Percentiles rank a stretch among this genome's conserved stretches.
Conservation (phyloP, 1,140 invertebrate genomes). For the Drosophila sechellia region DNA sequence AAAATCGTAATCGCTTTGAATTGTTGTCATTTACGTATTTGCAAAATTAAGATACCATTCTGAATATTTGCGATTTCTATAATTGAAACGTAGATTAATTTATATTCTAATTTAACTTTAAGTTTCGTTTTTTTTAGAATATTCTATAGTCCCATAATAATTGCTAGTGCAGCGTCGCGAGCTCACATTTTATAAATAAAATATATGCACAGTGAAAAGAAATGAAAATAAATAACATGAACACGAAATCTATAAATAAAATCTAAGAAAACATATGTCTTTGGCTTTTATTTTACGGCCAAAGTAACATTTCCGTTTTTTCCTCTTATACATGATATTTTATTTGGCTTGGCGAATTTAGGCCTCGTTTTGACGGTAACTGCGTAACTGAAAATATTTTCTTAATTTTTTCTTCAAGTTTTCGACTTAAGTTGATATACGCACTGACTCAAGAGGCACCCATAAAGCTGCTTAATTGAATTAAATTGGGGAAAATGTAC, state of each 20-base stretch:
- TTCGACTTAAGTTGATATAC: constrained; percentile 30
- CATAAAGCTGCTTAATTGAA: constrained; percentile 73
- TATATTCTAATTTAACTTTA: not conserved
- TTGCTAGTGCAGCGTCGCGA: constrained; percentile 22
- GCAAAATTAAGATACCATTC: constrained; percentile 5
- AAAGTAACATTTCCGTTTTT: constrained; percentile 70
- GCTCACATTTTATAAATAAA: constrained; percentile 57
- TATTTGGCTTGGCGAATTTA: constrained; percentile 19
- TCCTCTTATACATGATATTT: constrained; percentile 14
- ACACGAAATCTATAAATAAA: constrained; percentile 56
- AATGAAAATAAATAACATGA: constrained; percentile 39
- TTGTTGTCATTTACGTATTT: constrained; percentile 5
- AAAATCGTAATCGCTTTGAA: constrained; percentile 3
- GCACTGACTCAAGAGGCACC: constrained; percentile 34
- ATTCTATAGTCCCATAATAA: constrained; percentile 16
- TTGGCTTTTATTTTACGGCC: constrained; percentile 40
- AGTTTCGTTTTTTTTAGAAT: constrained; percentile 16
- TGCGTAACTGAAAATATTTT: constrained; percentile 21
- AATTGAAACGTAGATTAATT: not conserved
- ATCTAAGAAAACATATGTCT: constrained; percentile 37
- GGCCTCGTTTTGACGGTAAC: constrained; percentile 44
- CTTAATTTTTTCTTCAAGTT: not conserved
- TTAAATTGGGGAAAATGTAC: constrained; percentile 75
- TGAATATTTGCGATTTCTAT: not conserved
- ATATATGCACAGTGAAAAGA: constrained; percentile 28